Conservation (phyloP, 2,113 vertebrate genomes). For the Zeus faber region DNA sequence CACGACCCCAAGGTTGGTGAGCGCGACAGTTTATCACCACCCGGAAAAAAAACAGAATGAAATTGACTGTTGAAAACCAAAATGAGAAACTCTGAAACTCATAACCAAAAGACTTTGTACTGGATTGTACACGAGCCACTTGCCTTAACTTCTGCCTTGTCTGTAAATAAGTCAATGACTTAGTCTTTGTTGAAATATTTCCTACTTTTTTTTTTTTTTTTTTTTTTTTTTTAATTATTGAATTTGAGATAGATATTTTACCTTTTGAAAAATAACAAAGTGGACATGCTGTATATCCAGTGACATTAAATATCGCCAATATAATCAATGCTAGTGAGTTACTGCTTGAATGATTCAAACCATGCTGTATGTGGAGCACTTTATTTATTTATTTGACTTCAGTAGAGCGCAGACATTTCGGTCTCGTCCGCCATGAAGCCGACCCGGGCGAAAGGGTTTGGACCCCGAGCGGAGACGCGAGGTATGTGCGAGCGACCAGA, state of each 20-base stretch:
- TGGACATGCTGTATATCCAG: slow-evolving; percentile 53
- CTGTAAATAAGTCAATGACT: slow-evolving; percentile 62
- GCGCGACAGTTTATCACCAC: too few relatives aligned
- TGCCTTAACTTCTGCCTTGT: slow-evolving; percentile 29
- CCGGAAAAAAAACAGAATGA: too few relatives aligned
- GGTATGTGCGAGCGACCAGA: neutral
- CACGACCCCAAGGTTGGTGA: too few relatives aligned
- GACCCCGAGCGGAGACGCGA: too few relatives aligned
- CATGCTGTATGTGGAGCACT: slow-evolving; percentile 68
- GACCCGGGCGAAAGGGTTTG: neutral
- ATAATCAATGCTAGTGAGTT: slow-evolving; percentile 28
- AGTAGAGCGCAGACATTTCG: slow-evolving; percentile 47
- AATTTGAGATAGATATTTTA: slow-evolving; percentile 45
- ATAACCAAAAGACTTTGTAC: too few relatives aligned
- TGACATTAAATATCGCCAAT: slow-evolving; percentile 44
- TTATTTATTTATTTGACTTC: slow-evolving; percentile 77
- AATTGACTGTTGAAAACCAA: too few relatives aligned
- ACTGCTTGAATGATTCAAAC: slow-evolving; percentile 45
- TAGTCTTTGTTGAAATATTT: slow-evolving; percentile 19
- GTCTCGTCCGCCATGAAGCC: slow-evolving; percentile 11
- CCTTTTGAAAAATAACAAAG: slow-evolving; percentile 38
- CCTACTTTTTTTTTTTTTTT: neutral
- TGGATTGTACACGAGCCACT: too few relatives aligned
- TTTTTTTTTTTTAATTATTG: slow-evolving; percentile 33
- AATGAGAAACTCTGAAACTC: too few relatives aligned